phyloP scores from a whole-genome alignment of 2,888 invertebrate species.

The Rhagophthalmus giganteus region DNA sequence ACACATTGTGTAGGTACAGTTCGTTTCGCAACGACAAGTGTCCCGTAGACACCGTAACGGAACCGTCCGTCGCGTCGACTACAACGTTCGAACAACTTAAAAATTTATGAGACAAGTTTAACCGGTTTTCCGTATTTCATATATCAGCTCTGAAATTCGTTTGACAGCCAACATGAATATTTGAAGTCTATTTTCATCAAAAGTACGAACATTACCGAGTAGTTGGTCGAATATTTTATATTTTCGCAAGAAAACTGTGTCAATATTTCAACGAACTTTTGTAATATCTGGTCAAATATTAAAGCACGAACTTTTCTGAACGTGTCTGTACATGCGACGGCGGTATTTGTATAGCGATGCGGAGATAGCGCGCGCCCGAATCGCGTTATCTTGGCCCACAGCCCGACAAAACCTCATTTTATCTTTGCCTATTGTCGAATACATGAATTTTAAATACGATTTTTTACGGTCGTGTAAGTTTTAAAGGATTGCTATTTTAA shows the following conservation, averaged over 20 bases:
- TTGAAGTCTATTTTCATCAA: too few species aligned
- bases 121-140: too few species aligned
- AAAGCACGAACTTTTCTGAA: slow-evolving; percentile 29
- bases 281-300: slow-evolving; percentile 27
- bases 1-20: too few species aligned
- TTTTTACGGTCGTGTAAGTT: slow-evolving; percentile 29
- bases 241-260: slow-evolving; percentile 17
- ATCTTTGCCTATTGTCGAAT: slow-evolving; percentile 42
- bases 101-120: too few species aligned
- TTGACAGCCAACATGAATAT: too few species aligned
- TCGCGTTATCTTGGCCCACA: slow-evolving; percentile 40
- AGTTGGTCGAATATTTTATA: too few species aligned
- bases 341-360: slow-evolving; percentile 43
- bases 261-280: slow-evolving; percentile 23
- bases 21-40: too few species aligned
- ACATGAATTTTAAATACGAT: slow-evolving; percentile 40
- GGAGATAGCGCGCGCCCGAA: slow-evolving; percentile 39
- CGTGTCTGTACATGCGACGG: slow-evolving; percentile 34
- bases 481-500: slow-evolving; percentile 20
- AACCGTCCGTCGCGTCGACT: too few species aligned
- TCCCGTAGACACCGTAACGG: too few species aligned
- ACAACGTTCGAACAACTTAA: too few species aligned
- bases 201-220: too few species aligned
- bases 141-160: too few species aligned
- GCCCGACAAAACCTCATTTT: slow-evolving; percentile 36